Evolutionary conservation across 2,113 vertebrate genomes (phyloP), one percentile per base, ranked within the genome.

Genomic region (Thomomys bottae): DNA sequence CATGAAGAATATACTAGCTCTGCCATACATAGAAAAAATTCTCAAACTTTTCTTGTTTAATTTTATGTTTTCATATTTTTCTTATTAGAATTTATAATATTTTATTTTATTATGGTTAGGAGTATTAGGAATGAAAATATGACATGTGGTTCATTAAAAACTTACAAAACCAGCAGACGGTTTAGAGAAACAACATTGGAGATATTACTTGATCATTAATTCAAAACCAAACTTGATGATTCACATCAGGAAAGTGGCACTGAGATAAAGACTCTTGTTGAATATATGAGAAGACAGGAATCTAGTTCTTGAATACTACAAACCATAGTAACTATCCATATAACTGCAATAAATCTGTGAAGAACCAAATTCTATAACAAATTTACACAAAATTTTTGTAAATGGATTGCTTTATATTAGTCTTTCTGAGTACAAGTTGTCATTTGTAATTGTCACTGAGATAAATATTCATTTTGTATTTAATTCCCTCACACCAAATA

Each of bases 91-190:
- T 59, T 88, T 93, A 85, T 66, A 26, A n/a, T 81, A 88, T 75
- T 82, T 89, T 88, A 54, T 75, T 81, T 79, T 76, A 59, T 66
- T 85, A 28, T 88, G 32, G 20, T 64, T 83, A 64, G 59, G 54
- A 92, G 9, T 24, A 66, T 12, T 92, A 72, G 81, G 86, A 92
- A 84, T 84, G 28, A 88, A 81, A 91, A 64, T 34, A 87, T 95
- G 77, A 77, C 54, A 71, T 92, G 95, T 94, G 91, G 61, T 75
- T 95, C 93, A 64, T 91, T 88, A 85, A 96, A 93, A 80, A 30
- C 57, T 72, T 67, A 40, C 45, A 59, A 88, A 93, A n/a, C 9
- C 28, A 72, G 59, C 85, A 93, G 78, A 79, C 89, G 82, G 79
- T 68, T 81, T 93, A 87, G 66, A 40, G 40, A 83, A 91, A 32